A percentile compares a stretch with the other conserved stretches of the same genome.
These are phyloP conservation scores for Panagrolaimus sp. DNA, from an alignment of 1,140 invertebrate genomes.

Conservation along the genomic window DNA sequence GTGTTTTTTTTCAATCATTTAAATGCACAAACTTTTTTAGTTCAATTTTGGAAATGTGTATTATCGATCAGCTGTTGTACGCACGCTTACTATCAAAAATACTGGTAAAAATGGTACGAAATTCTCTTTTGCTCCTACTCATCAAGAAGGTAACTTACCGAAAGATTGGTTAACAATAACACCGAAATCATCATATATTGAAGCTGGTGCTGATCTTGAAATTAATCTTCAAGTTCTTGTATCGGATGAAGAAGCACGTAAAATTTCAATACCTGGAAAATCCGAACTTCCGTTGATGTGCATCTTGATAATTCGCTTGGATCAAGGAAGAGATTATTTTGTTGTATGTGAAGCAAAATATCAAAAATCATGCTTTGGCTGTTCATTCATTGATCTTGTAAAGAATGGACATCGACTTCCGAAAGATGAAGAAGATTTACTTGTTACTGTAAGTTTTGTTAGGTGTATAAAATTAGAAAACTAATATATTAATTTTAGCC, in stretches of 20 bases:
- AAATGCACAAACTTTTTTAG: slow-evolving; percentile 19
- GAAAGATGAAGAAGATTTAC: slow-evolving; percentile 8
- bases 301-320: slow-evolving; percentile 49
- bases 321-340: slow-evolving; percentile 55
- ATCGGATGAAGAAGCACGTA: slow-evolving; percentile 21
- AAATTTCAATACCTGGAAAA: slow-evolving; percentile 21
- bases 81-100: slow-evolving; percentile 41
- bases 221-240: slow-evolving; percentile 42
- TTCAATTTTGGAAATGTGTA: slow-evolving; percentile 44
- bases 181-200: slow-evolving; percentile 38
- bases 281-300: slow-evolving; percentile 24
- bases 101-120: slow-evolving; percentile 35
- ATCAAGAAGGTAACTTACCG: slow-evolving; percentile 23
- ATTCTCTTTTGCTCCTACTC: slow-evolving; percentile 33
- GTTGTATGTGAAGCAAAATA: slow-evolving; percentile 50
- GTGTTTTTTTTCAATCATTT: too few relatives aligned
- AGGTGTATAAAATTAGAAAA: neutral
- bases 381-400: neutral
- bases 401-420: neutral
- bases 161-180: slow-evolving; percentile 45
- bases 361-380: slow-evolving; percentile 2
- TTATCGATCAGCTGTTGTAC: slow-evolving; percentile 39
- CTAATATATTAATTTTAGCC: neutral
- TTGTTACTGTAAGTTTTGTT: neutral
- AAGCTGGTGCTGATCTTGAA: slow-evolving; percentile 32